Conservation (phyloP, 2,888 invertebrate genomes). For the Phytoseiulus persimilis region DNA sequence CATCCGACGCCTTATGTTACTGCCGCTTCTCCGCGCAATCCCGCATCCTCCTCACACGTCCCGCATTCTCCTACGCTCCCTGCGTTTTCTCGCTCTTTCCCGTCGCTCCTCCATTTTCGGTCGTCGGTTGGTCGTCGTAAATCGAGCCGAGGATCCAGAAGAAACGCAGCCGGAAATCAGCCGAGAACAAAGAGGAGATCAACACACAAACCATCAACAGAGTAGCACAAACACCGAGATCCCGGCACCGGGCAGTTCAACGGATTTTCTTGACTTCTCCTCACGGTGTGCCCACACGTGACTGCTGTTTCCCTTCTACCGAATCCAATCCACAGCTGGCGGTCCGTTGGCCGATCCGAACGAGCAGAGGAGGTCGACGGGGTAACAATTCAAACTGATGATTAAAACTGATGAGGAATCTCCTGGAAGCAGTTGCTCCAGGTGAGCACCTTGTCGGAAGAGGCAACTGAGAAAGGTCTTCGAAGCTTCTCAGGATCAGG, state of each 20-base stretch:
- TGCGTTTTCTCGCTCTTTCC: not conserved
- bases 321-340: no score
- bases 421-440: no score
- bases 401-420: no score
- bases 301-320: no score
- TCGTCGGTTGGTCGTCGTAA: not conserved
- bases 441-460: no score
- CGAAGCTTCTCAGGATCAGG: no score
- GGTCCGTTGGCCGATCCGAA: no score
- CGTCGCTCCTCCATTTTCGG: not conserved
- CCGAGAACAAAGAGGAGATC: not conserved
- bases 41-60: not conserved
- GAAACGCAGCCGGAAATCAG: not conserved
- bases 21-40: not conserved
- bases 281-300: not conserved
- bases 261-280: not conserved
- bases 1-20: slow-evolving; percentile 6
- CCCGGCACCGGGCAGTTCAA: not conserved
- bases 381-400: no score
- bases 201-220: not conserved
- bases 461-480: no score
- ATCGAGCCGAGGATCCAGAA: not conserved
- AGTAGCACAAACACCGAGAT: not conserved
- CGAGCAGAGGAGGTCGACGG: no score
- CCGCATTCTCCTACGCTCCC: not conserved